Evolutionary conservation across 1,140 invertebrate genomes (phyloP).

Genomic region (Drosophila asahinai): DNA sequence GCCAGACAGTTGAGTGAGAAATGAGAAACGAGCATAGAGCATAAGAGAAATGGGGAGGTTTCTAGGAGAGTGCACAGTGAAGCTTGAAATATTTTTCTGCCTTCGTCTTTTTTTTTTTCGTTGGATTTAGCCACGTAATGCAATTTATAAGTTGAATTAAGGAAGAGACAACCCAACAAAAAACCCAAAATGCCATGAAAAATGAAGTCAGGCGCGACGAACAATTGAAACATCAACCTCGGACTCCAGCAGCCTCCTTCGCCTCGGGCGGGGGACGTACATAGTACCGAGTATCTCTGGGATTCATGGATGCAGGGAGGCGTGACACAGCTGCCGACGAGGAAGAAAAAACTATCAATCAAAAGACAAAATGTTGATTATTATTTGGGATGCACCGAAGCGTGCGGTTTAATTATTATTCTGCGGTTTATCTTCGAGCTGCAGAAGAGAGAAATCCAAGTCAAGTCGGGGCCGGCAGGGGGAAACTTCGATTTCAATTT

Average conservation of each 20-base stretch:
- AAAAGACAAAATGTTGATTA: constrained; percentile 76
- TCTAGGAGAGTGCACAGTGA: constrained; percentile 49
- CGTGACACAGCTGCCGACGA: constrained; percentile 36
- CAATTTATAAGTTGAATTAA: constrained; percentile 74
- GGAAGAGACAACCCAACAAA: constrained; percentile 31
- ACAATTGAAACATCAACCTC: constrained; percentile 63
- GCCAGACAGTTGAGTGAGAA: constrained; percentile 79
- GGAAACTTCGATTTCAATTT: constrained; percentile 34
- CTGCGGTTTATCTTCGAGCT: constrained; percentile 52
- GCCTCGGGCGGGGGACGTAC: background rate
- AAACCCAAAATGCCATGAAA: constrained; percentile 67
- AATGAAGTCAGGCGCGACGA: constrained; percentile 73
- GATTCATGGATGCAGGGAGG: constrained; percentile 37
- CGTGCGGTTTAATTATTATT: constrained; percentile 73
- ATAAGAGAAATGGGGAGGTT: constrained; percentile 18
- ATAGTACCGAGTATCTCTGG: constrained; percentile 16
- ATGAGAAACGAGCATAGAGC: constrained; percentile 46
- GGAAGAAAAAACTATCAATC: constrained; percentile 75
- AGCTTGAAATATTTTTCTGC: constrained; percentile 63
- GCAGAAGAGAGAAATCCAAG: constrained; percentile 21
- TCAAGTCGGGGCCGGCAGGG: constrained; percentile 2
- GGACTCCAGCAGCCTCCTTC: constrained; percentile 2
- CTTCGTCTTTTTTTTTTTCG: constrained; percentile 7
- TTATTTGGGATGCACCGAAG: constrained; percentile 62
- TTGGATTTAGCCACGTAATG: constrained; percentile 65